phyloP scores from a whole-genome alignment of 2,113 vertebrate species.

The Peucedramus taeniatus region DNA sequence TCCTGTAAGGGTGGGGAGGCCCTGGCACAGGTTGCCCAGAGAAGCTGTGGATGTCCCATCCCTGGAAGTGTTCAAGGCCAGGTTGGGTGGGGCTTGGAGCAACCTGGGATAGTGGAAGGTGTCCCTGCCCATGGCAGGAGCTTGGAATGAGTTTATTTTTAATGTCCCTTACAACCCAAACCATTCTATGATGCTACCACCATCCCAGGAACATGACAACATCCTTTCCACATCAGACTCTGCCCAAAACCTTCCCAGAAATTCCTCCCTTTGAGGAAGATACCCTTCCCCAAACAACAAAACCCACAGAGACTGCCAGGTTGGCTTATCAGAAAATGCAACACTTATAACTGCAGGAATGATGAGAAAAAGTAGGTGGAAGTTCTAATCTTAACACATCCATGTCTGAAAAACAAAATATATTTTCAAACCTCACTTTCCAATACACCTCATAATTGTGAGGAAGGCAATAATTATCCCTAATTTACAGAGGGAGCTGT shows the following conservation, averaged over 20 bases:
- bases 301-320: neutral
- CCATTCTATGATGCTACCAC: neutral
- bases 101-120: neutral
- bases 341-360: neutral
- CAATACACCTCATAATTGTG: neutral
- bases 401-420: neutral
- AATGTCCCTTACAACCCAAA: neutral
- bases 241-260: neutral
- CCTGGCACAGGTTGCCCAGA: neutral
- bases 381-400: neutral
- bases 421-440: neutral
- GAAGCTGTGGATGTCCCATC: neutral
- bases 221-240: neutral
- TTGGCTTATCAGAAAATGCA: neutral
- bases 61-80: neutral
- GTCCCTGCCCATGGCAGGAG: neutral
- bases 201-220: neutral
- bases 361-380: neutral
- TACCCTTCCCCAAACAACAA: neutral
- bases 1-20: neutral
- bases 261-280: neutral
- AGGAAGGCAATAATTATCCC: neutral
- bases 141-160: neutral
- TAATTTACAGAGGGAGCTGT: neutral
- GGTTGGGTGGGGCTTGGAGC: accelerated